Conservation (phyloP, 2,113 vertebrate genomes). For the Neotragus pygmaeus region DNA sequence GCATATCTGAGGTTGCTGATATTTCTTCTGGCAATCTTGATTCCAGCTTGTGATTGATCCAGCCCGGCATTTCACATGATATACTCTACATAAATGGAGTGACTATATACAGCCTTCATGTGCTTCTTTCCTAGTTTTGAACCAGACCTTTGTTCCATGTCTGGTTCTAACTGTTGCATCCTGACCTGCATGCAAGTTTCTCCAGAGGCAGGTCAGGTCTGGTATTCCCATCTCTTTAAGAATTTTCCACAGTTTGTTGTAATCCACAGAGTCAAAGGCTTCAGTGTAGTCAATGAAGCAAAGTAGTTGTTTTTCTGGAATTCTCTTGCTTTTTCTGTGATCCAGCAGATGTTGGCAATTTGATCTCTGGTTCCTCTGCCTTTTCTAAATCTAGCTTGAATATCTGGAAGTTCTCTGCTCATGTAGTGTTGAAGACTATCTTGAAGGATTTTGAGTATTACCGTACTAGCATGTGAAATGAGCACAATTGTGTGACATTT, state of each 20-base stretch:
- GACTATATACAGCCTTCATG: neutral
- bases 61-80: accelerated
- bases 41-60: neutral
- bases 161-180: neutral
- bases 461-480: neutral
- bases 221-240: neutral
- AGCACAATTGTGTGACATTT: neutral
- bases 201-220: neutral
- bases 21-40: neutral
- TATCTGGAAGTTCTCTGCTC: neutral
- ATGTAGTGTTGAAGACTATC: neutral
- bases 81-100: neutral
- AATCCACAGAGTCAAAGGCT: neutral
- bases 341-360: neutral
- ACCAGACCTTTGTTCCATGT: neutral
- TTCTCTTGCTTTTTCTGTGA: neutral
- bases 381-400: neutral
- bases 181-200: neutral
- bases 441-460: neutral
- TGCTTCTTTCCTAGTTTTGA: neutral
- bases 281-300: neutral
- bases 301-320: neutral
- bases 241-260: neutral
- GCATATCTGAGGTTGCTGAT: neutral
- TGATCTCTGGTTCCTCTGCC: neutral